phyloP scores from a whole-genome alignment of 2,797 vertebrate species.

The Luscinia luscinia region DNA sequence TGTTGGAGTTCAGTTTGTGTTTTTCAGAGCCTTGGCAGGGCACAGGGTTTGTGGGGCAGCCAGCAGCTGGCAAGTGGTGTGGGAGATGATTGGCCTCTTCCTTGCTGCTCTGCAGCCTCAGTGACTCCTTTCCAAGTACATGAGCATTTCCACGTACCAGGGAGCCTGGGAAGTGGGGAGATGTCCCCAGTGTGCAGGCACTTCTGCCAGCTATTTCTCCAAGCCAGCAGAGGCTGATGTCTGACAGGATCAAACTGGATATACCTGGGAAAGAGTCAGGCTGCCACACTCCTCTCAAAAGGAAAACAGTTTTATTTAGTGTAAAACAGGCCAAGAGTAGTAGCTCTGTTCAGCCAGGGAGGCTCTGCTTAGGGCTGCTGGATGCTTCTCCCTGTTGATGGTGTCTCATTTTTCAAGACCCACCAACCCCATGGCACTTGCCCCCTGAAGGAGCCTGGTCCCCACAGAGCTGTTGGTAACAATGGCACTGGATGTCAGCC shows the following conservation, averaged over 20 bases:
- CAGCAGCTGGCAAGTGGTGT: slow-evolving; percentile 23
- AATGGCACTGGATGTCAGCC: background rate
- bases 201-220: background rate
- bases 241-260: background rate
- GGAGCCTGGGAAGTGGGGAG: background rate
- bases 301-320: background rate
- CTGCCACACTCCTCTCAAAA: background rate
- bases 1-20: background rate
- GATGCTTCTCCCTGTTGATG: background rate
- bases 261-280: background rate
- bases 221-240: background rate
- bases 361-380: background rate
- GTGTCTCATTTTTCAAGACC: background rate
- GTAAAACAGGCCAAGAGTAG: background rate
- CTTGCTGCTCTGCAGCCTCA: background rate
- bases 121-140: background rate
- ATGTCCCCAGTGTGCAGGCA: background rate
- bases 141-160: background rate
- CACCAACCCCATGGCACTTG: background rate
- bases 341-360: background rate
- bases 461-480: background rate
- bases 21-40: slow-evolving; percentile 12
- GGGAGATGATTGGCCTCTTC: background rate
- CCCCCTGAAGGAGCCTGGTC: background rate
- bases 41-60: background rate